Evolutionary conservation across 2,797 vertebrate genomes (phyloP), one percentile per base, ranked within the genome.

Genomic region (Pagetopsis macropterus): DNA sequence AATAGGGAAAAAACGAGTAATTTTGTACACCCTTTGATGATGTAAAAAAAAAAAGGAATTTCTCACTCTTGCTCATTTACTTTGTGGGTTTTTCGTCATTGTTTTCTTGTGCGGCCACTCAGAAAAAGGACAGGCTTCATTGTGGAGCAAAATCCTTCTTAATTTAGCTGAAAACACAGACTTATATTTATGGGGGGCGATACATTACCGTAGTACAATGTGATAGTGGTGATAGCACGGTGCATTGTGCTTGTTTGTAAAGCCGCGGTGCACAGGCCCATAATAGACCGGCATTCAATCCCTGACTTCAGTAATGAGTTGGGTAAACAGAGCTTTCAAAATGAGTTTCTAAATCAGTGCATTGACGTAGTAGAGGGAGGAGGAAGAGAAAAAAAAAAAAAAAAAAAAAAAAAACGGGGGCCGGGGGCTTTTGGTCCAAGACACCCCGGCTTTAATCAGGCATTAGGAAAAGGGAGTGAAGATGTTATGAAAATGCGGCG

Each of bases 391-490:
- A 62, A 66, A 75, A 62, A 27, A 41, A 31, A 19, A 65, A 54
- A 56, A 51, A 63, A 62, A 46, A 58, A 56, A 56, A 72, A 63
- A 65, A 66, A 73, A 59, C n/a, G 13, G 58, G 75, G 75, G 74
- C 54, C 52, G 78, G 88, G 83, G 82, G 82, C 79, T 85, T 79
- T 75, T 89, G 88, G 88, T 86, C 78, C 62, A 94, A 90, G 90
- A 92, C 90, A 89, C 83, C 92, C 83, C 65, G 65, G 88, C 89
- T 94, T 94, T 96, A 95, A 96, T 95, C 94, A 95, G 93, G 90
- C 88, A 90, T 93, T 93, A 94, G 92, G 94, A 95, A 92, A 94
- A 91, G 94, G 95, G 91, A 92, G 93, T 95, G 93, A 94, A 93
- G 91, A 94, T 94, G 93, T 94, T 95, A 91, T 93, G 94, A 95